phyloP scores from a whole-genome alignment of 2,888 invertebrate species.

The Hydrotaea diabolus region DNA sequence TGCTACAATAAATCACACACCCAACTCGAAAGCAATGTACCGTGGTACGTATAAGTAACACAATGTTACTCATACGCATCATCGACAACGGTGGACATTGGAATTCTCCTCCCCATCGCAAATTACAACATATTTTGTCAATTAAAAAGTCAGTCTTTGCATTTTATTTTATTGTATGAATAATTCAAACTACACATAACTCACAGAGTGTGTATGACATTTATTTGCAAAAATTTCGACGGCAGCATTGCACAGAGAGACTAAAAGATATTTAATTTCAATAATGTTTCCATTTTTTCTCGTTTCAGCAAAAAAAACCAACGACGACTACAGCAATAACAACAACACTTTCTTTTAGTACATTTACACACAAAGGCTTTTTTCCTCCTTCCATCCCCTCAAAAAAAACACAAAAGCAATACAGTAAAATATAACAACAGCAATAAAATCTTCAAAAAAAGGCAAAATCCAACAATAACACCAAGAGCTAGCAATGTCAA shows the following conservation, averaged over 20 bases:
- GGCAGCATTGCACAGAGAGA: neutral
- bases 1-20: too few relatives aligned
- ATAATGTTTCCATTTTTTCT: constrained; percentile 41
- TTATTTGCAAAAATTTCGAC: neutral
- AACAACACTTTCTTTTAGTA: constrained; percentile 35
- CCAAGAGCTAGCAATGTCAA: constrained; percentile 31
- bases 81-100: neutral
- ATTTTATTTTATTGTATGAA: neutral
- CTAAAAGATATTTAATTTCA: constrained; percentile 2
- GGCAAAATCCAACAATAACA: neutral
- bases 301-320: constrained; percentile 40
- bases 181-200: constrained; percentile 10
- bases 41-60: neutral
- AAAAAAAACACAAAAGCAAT: neutral
- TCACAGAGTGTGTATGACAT: neutral
- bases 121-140: constrained; percentile 27
- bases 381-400: neutral
- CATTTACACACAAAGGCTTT: too few relatives aligned
- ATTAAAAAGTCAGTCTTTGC: neutral
- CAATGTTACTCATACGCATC: constrained; percentile 4
- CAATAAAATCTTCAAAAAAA: constrained; percentile 2
- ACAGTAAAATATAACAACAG: too few relatives aligned
- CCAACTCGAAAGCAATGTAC: too few relatives aligned
- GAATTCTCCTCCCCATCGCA: too few relatives aligned
- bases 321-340: constrained; percentile 39